Percentiles rank a stretch among this genome's conserved stretches.
Evolutionary conservation across 2,888 invertebrate genomes (phyloP).

Genomic region (Sericinus montela): DNA sequence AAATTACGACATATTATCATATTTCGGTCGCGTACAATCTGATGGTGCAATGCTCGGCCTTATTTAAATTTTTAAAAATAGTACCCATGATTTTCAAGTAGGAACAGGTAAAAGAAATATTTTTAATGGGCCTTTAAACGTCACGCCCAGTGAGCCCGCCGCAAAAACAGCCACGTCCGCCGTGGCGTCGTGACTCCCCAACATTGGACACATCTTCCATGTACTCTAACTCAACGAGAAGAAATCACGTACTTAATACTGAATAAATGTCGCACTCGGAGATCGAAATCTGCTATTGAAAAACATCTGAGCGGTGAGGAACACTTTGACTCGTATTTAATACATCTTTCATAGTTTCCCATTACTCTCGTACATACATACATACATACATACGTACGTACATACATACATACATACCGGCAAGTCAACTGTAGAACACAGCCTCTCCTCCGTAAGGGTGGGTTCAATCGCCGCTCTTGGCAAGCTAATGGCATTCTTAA

Average conservation of each 20-base stretch:
- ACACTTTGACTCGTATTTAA: too few species aligned
- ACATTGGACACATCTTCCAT: not conserved
- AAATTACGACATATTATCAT: slow-evolving; percentile 1
- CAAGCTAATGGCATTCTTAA: too few species aligned
- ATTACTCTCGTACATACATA: too few species aligned
- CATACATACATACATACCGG: too few species aligned
- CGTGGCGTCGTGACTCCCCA: slow-evolving; percentile 42
- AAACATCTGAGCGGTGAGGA: too few species aligned
- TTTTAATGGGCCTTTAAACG: slow-evolving; percentile 73
- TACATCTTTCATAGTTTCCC: too few species aligned
- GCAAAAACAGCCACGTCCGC: slow-evolving; percentile 63
- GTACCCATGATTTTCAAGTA: slow-evolving; percentile 32
- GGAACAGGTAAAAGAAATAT: slow-evolving; percentile 54
- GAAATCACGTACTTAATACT: not conserved
- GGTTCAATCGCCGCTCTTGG: too few species aligned
- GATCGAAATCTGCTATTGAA: too few species aligned
- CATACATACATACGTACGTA: too few species aligned
- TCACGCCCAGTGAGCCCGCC: slow-evolving; percentile 56
- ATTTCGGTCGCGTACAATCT: slow-evolving; percentile 14
- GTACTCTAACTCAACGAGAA: not conserved
- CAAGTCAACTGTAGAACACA: too few species aligned
- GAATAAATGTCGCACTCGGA: too few species aligned
- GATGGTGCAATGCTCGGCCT: slow-evolving; percentile 5
- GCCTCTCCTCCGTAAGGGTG: too few species aligned
- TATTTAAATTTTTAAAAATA: not conserved